phyloP scores from a whole-genome alignment of 1,140 invertebrate species.

The Nasonia vitripennis region DNA sequence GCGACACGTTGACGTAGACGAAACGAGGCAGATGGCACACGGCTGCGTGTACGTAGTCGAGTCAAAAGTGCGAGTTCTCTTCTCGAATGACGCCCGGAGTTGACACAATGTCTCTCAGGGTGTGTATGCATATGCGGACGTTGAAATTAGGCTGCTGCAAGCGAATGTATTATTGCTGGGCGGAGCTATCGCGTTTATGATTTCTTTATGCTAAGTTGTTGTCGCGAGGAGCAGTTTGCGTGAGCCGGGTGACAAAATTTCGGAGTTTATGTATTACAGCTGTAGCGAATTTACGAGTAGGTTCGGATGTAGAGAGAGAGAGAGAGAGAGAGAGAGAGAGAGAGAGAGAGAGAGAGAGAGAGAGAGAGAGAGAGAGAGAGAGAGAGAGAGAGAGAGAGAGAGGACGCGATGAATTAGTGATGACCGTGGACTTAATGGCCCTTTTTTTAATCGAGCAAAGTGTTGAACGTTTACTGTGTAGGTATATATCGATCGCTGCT shows the following conservation, averaged over 20 bases:
- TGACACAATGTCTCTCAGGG: not conserved
- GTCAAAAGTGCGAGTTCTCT: slow-evolving; percentile 60
- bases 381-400: no score
- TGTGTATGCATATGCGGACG: not conserved
- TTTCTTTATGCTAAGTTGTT: slow-evolving; percentile 13
- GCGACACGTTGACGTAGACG: slow-evolving; percentile 13
- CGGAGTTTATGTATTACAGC: not conserved
- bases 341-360: no score
- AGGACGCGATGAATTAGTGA: no score
- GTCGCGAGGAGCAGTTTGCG: no score
- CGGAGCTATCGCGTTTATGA: slow-evolving; percentile 7
- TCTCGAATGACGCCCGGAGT: slow-evolving; percentile 12
- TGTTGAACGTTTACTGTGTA: no score
- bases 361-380: no score
- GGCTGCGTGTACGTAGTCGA: slow-evolving; percentile 40
- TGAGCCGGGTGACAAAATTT: not conserved
- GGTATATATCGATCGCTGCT: no score
- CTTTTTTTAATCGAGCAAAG: no score
- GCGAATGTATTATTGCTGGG: slow-evolving; percentile 11
- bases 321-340: no score
- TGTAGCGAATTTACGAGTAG: not conserved
- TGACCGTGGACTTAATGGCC: no score
- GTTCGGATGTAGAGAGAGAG: no score
- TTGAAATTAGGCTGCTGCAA: slow-evolving; percentile 10
- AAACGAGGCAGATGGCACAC: slow-evolving; percentile 63